Percentiles rank a stretch among this genome's conserved stretches.
phyloP scores from a whole-genome alignment of 2,113 vertebrate species.

The Paradoxurus hermaphroditus region DNA sequence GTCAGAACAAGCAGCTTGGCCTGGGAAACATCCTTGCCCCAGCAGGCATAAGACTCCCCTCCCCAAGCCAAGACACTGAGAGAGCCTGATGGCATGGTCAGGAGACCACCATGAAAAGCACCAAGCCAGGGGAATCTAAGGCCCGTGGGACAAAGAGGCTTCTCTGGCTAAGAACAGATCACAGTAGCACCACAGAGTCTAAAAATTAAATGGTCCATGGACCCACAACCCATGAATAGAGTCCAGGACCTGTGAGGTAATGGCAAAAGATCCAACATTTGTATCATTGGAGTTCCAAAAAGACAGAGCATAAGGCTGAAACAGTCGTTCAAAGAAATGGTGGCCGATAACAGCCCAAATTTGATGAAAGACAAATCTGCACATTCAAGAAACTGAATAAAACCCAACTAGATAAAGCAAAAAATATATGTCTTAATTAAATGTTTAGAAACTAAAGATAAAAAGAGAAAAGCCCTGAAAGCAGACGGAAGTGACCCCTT shows the following conservation, averaged over 20 bases:
- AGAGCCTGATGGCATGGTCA: background rate
- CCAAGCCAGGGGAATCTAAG: background rate
- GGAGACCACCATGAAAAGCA: background rate
- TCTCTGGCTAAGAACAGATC: background rate
- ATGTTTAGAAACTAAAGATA: background rate
- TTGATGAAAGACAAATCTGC: background rate
- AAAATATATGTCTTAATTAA: background rate
- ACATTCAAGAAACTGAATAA: background rate
- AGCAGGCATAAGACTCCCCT: background rate
- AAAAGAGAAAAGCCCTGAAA: background rate
- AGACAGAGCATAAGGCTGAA: background rate
- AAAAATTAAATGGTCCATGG: background rate
- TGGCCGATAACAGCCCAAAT: background rate
- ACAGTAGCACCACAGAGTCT: background rate
- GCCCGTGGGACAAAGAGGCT: background rate
- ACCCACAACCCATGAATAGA: background rate
- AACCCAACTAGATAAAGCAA: background rate
- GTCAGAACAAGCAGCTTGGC: background rate
- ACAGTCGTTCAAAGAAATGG: background rate
- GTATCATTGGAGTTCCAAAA: background rate
- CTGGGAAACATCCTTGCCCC: background rate
- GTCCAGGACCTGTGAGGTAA: background rate
- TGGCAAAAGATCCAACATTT: background rate
- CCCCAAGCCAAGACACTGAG: background rate
- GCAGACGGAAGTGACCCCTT: background rate